A percentile compares a stretch with the other conserved stretches of the same genome.
Conservation (phyloP, 2,888 invertebrate genomes). For the Tipula helvola region DNA sequence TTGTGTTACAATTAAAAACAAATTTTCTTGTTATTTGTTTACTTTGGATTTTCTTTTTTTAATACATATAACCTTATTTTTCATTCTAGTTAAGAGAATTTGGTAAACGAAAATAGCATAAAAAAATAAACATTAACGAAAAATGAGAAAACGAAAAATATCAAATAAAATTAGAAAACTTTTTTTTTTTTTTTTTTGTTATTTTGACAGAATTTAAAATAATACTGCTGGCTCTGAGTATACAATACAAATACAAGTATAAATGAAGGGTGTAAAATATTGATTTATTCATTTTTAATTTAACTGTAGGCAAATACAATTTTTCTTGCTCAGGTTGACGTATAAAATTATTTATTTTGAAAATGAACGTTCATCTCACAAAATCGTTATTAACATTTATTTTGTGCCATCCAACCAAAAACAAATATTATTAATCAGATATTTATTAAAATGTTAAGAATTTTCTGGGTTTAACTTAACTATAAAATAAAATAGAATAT, state of each 20-base stretch:
- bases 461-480: too few species aligned
- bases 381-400: background rate
- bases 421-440: background rate
- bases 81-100: background rate
- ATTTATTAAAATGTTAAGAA: too few species aligned
- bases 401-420: background rate
- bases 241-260: too few species aligned
- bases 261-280: background rate
- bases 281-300: background rate
- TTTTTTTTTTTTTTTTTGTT: background rate
- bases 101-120: background rate
- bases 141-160: background rate
- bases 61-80: background rate
- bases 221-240: background rate
- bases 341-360: background rate
- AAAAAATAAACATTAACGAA: background rate
- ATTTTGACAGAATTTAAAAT: background rate
- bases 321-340: background rate
- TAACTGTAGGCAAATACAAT: background rate
- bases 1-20: conserved; percentile 4
- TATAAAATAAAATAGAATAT: too few species aligned
- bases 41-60: background rate
- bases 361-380: background rate
- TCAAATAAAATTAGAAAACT: background rate
- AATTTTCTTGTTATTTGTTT: conserved; percentile 4